Base-by-base conservation (phyloP, 2,797 vertebrate species). In the Heliangelus exortis region DNA sequence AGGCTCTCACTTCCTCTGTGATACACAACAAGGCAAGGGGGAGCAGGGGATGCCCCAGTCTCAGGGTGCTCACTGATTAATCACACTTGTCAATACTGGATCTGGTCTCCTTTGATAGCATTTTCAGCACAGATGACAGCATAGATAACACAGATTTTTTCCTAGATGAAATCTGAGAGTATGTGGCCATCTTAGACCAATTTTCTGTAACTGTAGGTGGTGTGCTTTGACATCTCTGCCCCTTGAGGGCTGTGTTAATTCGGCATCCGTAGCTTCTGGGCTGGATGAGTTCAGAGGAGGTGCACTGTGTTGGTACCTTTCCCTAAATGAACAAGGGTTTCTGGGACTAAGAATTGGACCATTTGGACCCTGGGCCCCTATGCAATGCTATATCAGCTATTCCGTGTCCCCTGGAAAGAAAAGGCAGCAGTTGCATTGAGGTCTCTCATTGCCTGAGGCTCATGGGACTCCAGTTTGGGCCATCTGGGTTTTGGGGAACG, bases 61-160 rank as follows among this genome's bases (percentile, higher is more conserved):
- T 84, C 59, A 45, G 67, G 43, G 28, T 55, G 19, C 43, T 87
- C 43, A 34, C 71, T 79, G 81, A 48, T 91, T 61, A 84, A 50
- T 83, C 50, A 74, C 74, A 41, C 29, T 61, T 89, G 48, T 69
- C 77, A 82, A 1, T 89, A 41, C 7, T 48, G 28, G 48, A 36
- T 54, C 39, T 59, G 22, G 43, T 33, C 55, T 48, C 16, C 7
- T 12, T 76, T 51, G 39, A 36, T 39, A 26, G 31, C 58, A 10
- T 90, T 90, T 95, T 90, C 73, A 84, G 84, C 81, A 48, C 20
- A 48, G 28, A 57, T 28, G 45, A 66, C 51, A 94, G 28, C 33
- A 69, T 7, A 66, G 29, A n/a, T 36, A 82, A 58, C 16, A 54
- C 26, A 55, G 75, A 77, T 15, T 36, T 23, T 72, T 87, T 61